phyloP scores from a whole-genome alignment of 2,888 invertebrate species.

The Saturnia pavonia region DNA sequence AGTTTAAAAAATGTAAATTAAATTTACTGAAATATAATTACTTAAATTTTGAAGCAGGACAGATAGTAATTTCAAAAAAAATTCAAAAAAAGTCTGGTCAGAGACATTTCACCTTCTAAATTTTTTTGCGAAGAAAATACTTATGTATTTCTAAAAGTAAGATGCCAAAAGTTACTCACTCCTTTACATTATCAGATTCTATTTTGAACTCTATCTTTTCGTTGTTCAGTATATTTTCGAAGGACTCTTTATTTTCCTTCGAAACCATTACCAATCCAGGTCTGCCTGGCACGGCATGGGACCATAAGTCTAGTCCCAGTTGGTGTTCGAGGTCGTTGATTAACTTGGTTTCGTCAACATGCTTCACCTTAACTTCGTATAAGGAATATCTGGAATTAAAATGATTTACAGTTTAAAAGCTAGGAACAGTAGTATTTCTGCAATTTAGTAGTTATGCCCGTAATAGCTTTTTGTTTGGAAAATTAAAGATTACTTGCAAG shows the following conservation, averaged over 20 bases:
- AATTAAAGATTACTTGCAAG: too few species aligned
- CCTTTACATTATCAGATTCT: constrained; percentile 57
- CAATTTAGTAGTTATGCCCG: too few species aligned
- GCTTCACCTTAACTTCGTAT: constrained; percentile 48
- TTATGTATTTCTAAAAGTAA: neutral
- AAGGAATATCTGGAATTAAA: constrained; percentile 44
- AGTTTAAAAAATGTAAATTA: too few species aligned
- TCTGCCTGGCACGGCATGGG: constrained; percentile 42
- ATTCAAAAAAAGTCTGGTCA: neutral
- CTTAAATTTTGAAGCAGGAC: neutral
- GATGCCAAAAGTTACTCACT: constrained; percentile 45
- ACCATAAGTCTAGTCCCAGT: constrained; percentile 53
- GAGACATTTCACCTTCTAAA: neutral
- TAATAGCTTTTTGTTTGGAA: too few species aligned
- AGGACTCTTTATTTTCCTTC: constrained; percentile 39
- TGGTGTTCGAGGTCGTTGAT: constrained; percentile 44
- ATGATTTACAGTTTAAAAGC: neutral
- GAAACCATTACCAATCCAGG: constrained; percentile 54
- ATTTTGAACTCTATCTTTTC: constrained; percentile 48
- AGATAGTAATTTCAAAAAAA: neutral
- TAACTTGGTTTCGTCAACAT: constrained; percentile 41
- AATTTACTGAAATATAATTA: neutral
- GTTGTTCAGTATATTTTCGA: constrained; percentile 47
- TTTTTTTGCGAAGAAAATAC: neutral
- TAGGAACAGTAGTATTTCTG: too few species aligned